Conservation (phyloP, 2,113 vertebrate genomes). For the Pituophis catenifer region DNA sequence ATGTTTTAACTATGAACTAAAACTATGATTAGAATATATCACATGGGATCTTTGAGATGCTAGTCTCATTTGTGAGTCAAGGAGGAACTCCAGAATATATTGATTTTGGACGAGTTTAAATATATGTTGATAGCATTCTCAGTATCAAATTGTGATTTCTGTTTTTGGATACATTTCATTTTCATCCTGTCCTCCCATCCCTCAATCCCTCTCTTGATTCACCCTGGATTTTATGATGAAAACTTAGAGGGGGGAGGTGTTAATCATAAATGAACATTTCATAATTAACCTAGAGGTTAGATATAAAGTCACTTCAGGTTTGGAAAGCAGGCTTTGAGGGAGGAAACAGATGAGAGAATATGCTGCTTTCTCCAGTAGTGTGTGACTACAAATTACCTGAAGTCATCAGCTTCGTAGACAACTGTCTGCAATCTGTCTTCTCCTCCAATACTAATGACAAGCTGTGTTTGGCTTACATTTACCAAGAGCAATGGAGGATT, state of each 20-base stretch:
- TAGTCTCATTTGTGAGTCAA: background rate
- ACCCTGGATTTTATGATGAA: background rate
- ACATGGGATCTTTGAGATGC: background rate
- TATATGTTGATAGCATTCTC: background rate
- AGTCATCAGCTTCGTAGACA: background rate
- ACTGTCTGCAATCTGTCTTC: background rate
- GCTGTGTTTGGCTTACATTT: background rate
- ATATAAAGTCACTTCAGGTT: constrained; percentile 1
- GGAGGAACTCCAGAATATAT: background rate
- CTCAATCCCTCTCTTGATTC: background rate
- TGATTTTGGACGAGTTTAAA: background rate
- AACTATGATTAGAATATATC: background rate
- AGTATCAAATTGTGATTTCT: background rate
- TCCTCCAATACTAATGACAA: background rate
- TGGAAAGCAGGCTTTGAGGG: background rate
- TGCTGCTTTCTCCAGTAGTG: background rate
- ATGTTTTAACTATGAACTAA: background rate
- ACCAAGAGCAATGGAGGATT: background rate
- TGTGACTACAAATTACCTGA: background rate
- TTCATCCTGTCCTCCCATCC: background rate
- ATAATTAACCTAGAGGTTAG: constrained; percentile 18
- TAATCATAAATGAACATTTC: constrained; percentile 5
- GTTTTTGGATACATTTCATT: background rate
- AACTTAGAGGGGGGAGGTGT: background rate
- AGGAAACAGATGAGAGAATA: background rate